Base-by-base conservation (phyloP, 2,113 vertebrate species). In the Dipodomys merriami region DNA sequence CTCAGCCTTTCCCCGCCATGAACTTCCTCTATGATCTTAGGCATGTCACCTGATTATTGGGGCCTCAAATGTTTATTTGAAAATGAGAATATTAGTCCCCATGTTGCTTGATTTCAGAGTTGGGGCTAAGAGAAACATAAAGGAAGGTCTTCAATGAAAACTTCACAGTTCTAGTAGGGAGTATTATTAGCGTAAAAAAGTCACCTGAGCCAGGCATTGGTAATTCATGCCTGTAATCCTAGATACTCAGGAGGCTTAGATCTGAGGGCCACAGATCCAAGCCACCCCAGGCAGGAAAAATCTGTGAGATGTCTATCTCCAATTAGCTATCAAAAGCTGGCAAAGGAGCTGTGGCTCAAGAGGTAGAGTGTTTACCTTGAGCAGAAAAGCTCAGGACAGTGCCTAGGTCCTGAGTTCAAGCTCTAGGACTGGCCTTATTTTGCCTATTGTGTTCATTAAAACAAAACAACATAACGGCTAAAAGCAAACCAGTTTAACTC, bases 401-500 rank as follows among this genome's bases (percentile, higher is more conserved):
- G 53, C 53, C 53, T 57, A 57, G 53, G 53, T 16, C 53, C 53
- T 16, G 15, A 57, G 53, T 16, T 57, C 53, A 57, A 57, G 53
- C 53, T 57, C 53, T 57, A 57, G 53, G 53, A 57, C 12, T 57
- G 53, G 53, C 12, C 53, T 57, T 57, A 57, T 69, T 91, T 83
- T 49, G 16, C 25, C 68, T 60, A 4, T 67, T 80, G 7, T 64
- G 62, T 25, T 77, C 44, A 86, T 68, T 86, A 71, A 60, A 44
- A 65, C 62, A n/a, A 68, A 69, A 71, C 29, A 67, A 35, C 86
- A 74, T 29, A 86, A 22, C 4, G 35, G 29, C 30, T 12, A 8
- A 80, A 91, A 80, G 39, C 7, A 88, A 89, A 53, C 60, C 71
- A 93, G 49, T 7, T 83, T 68, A 80, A 83, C 30, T 86, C 9